Base-by-base conservation (phyloP, 2,888 invertebrate species). In the Lacanobia wlatinum region DNA sequence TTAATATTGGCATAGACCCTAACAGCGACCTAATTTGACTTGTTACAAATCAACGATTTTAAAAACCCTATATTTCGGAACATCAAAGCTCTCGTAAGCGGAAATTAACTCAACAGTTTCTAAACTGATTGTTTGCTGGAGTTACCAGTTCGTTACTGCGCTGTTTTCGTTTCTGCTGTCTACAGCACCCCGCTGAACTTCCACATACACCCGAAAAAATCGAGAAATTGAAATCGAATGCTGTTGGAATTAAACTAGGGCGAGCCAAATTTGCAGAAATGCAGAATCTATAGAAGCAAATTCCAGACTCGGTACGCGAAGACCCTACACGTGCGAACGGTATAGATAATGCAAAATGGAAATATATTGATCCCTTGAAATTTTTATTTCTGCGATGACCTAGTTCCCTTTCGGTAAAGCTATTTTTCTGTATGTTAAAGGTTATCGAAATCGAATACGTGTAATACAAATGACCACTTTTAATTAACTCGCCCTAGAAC, bases 351-450 rank as follows among this genome's bases (percentile, higher is more conserved):
- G 43, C 52, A 38, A 38, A 46, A 46, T 28, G 14, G 7, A 23
- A 46, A 4, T 34, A 55, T 43, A 5, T 46, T 66, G 46, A 28
- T 66, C 23, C 58, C 34, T 59, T 67, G 38, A 52, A 40, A 9
- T 46, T 34, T 62, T 68, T 14, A 46, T 59, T 7, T 38, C n/a
- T 53, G 1, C 18, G 6, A 14, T 52, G 68, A 73, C 16, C 68
- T n/a, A 52, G 18, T 68, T 38, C 38, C 9, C 43, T 52, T 40
- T 21, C 14, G 12, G 16, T 14, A 52, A 66, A 55, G 50, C 4
- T 43, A 21, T 59, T 76, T 76, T 28, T n/a, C 52, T 60, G 21
- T 18, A n/a, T 59, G 12, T 34, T 23, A 28, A 76, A 69, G 28
- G n/a, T 69, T 76, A 23, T 69, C 40, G 18, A 48, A 50, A 52